Base-by-base conservation (phyloP, 2,888 invertebrate genomes). In the Myopa testacea region DNA sequence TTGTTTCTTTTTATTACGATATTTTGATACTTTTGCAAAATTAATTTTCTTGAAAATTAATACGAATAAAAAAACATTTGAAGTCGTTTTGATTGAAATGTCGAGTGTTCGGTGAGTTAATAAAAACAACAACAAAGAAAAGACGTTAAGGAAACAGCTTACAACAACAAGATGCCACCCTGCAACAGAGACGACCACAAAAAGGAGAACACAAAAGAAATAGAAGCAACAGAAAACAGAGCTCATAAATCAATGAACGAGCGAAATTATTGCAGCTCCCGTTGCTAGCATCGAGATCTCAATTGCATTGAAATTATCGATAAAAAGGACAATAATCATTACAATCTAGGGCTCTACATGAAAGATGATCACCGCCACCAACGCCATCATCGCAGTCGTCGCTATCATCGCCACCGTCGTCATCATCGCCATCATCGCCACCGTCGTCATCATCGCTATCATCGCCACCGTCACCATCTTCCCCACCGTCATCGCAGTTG, bases 301-400 rank as follows among this genome's bases (percentile, higher is more conserved):
- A 75, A 75, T 75, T 75, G 75, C 75, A 75, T 68, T 74, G 58
- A 75, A 69, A 75, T 60, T 38, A 68, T 75, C 75, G 75, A 75
- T 75, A 75, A 75, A 74, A 75, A 75, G 50, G 69, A 69, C 69
- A 75, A 75, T 75, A 75, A 75, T 69, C 75, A 60, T 75, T 60
- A 69, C 69, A 75, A 75, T 75, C 75, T 58, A 75, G 75, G 75
- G 68, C 75, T 75, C 40, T 68, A 75, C 75, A 69, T 69, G 68
- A 75, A 69, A 45, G 68, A 68, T 34, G 60, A 68, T 60, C 75
- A 40, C 67, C 75, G 7, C 26, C 68, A 37, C 50, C 26, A 10
- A 37, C 67, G 55, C 2, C 26, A 26, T 26, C 26, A 26, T 26
- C 26, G 26, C 34, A 40, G 62, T n/a, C n/a, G n/a, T n/a, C n/a